A percentile compares a stretch with the other conserved stretches of the same genome.
phyloP scores from a whole-genome alignment of 2,113 vertebrate species.

The Phyllopteryx taeniolatus region DNA sequence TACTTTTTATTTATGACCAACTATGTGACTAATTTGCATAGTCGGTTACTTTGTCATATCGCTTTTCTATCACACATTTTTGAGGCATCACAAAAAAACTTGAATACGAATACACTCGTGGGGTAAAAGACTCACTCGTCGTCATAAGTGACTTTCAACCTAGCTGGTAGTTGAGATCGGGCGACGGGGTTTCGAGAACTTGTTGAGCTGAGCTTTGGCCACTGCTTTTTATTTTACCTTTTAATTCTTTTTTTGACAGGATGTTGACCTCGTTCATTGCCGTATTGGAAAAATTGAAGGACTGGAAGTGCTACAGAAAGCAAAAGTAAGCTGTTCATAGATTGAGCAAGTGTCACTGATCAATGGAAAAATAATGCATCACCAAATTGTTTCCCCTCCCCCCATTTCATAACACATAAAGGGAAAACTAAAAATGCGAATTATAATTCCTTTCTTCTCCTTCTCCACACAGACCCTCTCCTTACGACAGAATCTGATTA shows the following conservation, averaged over 20 bases:
- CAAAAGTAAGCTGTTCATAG: conserved; percentile 79
- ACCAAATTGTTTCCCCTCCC: not conserved
- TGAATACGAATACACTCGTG: not conserved
- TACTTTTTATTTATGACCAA: too few species aligned
- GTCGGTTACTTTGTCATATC: too few species aligned
- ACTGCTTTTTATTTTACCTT: not conserved
- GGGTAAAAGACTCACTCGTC: not conserved
- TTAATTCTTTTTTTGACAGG: conserved; percentile 70
- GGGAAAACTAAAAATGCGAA: not conserved
- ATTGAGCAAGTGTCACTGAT: not conserved
- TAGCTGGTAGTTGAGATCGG: too few species aligned
- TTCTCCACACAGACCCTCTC: conserved; percentile 81
- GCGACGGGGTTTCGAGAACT: not conserved
- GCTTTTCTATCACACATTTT: too few species aligned
- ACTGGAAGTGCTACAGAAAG: conserved; percentile 91
- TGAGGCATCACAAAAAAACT: too few species aligned
- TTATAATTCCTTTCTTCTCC: conserved; percentile 6
- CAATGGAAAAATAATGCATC: not conserved
- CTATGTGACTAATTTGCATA: too few species aligned
- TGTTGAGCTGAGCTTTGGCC: not conserved
- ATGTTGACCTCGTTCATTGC: conserved; percentile 95
- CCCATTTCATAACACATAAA: not conserved
- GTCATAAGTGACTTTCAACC: not conserved
- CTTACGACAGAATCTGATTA: conserved; percentile 94
- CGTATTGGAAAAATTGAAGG: conserved; percentile 97